Base-by-base conservation (phyloP, 2,888 invertebrate species). In the Macrosiphum euphorbiae region DNA sequence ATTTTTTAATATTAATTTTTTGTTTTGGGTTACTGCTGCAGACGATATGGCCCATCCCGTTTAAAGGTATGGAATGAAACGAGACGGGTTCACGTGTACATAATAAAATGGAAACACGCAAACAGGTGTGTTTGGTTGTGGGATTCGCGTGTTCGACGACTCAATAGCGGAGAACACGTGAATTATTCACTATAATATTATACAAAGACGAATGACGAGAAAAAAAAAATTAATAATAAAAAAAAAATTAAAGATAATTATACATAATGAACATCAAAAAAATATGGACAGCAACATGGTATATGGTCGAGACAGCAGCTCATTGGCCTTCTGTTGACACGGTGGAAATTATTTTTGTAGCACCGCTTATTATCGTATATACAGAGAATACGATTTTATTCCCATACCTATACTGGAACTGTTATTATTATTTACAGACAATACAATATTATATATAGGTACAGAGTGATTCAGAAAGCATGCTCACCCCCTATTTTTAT, bases 51-150 rank as follows among this genome's bases (percentile, higher is more conserved):
- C 20, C 0, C 24, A 67, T 67, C 24, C 11, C 35, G n/a, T 35
- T 24, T 58, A 88, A 28, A n/a, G 2, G 28, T 28, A 58, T 7
- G 26, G 16, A 16, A 28, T 47, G 20, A 67, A 47, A 47, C n/a
- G 50, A 52, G 84, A 84, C 52, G 41, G 13, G 90, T 90, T 78
- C 52, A 50, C n/a, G 44, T 87, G 11, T n/a, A 41, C 50, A 50
- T 78, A 90, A 84, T 35, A 90, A 84, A 84, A 90, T 11, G 7
- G 90, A 90, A 78, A 90, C 90, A 90, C 90, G 90, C 90, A 28
- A 90, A 90, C 90, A 90, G 90, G 90, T 90, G 90, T 52, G 84
- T 90, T 67, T 47, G 67, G 24, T 47, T 90, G 78, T 78, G 90
- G 26, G 50, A 61, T 90, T 90, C 90, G 90, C 90, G 90, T 90